phyloP scores from a whole-genome alignment of 2,888 invertebrate genomes.

The Stictocephala bisonia region DNA sequence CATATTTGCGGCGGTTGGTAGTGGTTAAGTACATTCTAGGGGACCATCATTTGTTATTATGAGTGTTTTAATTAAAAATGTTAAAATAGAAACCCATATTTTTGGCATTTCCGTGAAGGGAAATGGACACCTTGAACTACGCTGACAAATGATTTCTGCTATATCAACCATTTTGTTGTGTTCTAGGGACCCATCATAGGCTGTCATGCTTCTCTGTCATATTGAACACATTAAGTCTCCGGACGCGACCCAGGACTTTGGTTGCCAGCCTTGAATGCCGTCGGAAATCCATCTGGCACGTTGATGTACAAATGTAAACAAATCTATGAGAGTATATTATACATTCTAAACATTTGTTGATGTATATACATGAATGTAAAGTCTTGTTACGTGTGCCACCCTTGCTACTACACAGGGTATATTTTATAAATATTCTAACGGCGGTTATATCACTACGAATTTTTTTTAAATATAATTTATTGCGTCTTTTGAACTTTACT shows the following conservation, averaged over 20 bases:
- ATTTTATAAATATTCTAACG: neutral
- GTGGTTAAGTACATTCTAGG: no score
- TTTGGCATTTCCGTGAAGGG: no score
- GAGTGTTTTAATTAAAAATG: no score
- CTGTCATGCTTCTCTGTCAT: neutral
- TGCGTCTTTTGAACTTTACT: no score
- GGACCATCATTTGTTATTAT: no score
- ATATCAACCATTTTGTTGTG: neutral
- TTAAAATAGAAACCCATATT: no score
- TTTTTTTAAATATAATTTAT: no score
- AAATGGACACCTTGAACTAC: no score
- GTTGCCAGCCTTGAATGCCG: slow-evolving; percentile 3
- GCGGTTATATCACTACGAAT: no score
- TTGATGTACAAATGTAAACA: slow-evolving; percentile 38
- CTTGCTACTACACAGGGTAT: slow-evolving; percentile 15
- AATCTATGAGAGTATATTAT: slow-evolving; percentile 22
- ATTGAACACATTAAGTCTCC: neutral
- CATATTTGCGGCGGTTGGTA: no score
- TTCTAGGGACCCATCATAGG: slow-evolving; percentile 42
- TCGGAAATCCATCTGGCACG: slow-evolving; percentile 10
- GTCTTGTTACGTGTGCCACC: slow-evolving; percentile 33
- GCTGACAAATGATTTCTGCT: no score
- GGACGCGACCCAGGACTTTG: neutral
- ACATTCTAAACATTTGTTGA: slow-evolving; percentile 37
- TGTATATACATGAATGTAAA: slow-evolving; percentile 25